Percentiles rank a stretch among this genome's conserved stretches.
phyloP scores from a whole-genome alignment of 2,113 vertebrate species.

The Mobula birostris region DNA sequence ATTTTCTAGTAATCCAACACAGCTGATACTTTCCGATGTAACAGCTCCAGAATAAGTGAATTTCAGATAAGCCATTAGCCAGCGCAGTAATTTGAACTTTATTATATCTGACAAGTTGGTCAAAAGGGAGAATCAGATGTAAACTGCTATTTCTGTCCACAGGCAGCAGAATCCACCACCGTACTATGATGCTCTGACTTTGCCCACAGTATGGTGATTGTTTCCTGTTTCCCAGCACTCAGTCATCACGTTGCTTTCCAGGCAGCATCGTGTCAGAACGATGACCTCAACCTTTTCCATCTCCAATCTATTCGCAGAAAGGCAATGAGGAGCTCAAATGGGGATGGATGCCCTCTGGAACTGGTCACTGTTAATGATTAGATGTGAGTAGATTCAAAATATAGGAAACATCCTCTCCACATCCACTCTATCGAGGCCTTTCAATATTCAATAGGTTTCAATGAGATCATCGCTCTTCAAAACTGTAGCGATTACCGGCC shows the following conservation, averaged over 20 bases:
- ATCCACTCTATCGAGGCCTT: no score
- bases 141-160: conserved; percentile 7
- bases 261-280: background rate
- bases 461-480: no score
- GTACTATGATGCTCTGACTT: background rate
- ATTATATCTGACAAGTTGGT: background rate
- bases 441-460: no score
- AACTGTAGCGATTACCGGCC: no score
- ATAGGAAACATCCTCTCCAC: no score
- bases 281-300: background rate
- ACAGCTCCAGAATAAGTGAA: conserved; percentile 2
- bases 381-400: no score
- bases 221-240: background rate
- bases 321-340: background rate
- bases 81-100: conserved; percentile 34
- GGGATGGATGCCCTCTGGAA: background rate
- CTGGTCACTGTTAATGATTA: no score
- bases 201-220: background rate
- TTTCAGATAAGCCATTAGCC: conserved; percentile 1
- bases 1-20: background rate
- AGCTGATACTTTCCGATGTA: background rate
- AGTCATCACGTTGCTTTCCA: background rate
- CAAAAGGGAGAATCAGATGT: background rate
- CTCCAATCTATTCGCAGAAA: background rate
- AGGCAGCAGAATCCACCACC: background rate